phyloP scores from a whole-genome alignment of 2,888 invertebrate genomes.

The Leucophenga maculata region DNA sequence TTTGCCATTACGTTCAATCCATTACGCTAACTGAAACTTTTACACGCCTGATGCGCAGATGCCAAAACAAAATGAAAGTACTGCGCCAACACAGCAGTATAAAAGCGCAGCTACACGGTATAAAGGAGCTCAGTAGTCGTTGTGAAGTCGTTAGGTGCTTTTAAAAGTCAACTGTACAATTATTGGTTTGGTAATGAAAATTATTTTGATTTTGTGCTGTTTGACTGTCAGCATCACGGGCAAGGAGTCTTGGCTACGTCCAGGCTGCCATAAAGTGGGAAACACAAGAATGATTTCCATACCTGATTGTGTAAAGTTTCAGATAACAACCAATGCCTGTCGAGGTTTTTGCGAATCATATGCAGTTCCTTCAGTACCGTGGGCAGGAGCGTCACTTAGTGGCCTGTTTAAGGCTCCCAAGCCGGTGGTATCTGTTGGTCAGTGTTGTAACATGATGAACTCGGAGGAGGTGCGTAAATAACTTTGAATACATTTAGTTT shows the following conservation, averaged over 20 bases:
- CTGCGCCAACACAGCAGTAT: slow-evolving; percentile 18
- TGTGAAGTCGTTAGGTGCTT: neutral
- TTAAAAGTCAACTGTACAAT: slow-evolving; percentile 33
- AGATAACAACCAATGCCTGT: slow-evolving; percentile 89
- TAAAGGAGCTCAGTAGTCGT: slow-evolving; percentile 9
- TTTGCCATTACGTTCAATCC: slow-evolving; percentile 34
- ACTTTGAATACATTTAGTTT: neutral
- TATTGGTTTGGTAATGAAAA: slow-evolving; percentile 29
- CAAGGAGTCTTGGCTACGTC: slow-evolving; percentile 79
- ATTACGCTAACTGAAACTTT: slow-evolving; percentile 26
- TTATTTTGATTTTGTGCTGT: slow-evolving; percentile 41
- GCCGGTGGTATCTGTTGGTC: slow-evolving; percentile 84
- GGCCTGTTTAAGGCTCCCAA: slow-evolving; percentile 73
- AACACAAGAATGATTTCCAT: slow-evolving; percentile 85
- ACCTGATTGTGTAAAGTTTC: slow-evolving; percentile 88
- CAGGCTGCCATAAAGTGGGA: slow-evolving; percentile 87
- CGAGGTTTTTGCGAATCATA: slow-evolving; percentile 90
- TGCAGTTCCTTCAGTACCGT: slow-evolving; percentile 82
- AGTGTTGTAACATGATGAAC: slow-evolving; percentile 93
- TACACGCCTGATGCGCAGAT: slow-evolving; percentile 11
- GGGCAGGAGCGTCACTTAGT: slow-evolving; percentile 38
- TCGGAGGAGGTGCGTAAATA: slow-evolving; percentile 80
- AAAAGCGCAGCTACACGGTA: neutral
- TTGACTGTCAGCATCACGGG: slow-evolving; percentile 34
- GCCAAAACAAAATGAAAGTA: slow-evolving; percentile 18